These are phyloP conservation scores for Anagrus nilaparvatae DNA, from an alignment of 1,140 invertebrate species.

Conservation along the genomic window DNA sequence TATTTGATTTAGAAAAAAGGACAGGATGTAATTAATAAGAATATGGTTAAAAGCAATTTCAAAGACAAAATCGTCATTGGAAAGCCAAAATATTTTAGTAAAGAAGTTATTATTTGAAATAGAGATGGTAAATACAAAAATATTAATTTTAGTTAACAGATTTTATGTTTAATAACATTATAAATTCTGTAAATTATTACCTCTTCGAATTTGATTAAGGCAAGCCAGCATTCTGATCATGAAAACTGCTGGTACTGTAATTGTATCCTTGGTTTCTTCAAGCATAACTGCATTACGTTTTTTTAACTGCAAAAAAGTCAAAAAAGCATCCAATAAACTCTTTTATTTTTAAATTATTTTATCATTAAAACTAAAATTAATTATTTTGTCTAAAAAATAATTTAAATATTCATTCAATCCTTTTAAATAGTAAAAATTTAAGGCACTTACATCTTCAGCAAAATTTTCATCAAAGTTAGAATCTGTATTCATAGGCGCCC, in stretches of 20 bases:
- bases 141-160: conserved; percentile 9
- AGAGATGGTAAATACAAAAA: background rate
- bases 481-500: conserved; percentile 58
- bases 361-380: background rate
- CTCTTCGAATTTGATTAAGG: conserved; percentile 61
- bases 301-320: conserved; percentile 56
- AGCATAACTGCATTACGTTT: conserved; percentile 76
- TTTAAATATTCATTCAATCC: background rate
- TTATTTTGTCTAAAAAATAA: too few relatives aligned
- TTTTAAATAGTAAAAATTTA: conserved; percentile 6
- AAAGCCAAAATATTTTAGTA: background rate
- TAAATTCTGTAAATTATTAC: conserved; percentile 30
- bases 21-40: too few relatives aligned
- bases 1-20: too few relatives aligned
- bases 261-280: conserved; percentile 80
- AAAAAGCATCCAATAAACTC: too few relatives aligned
- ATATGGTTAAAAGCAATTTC: too few relatives aligned
- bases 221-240: conserved; percentile 80
- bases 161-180: conserved; percentile 15
- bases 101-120: background rate
- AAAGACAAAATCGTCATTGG: too few relatives aligned
- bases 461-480: conserved; percentile 53
- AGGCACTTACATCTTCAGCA: conserved; percentile 55
- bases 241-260: conserved; percentile 79
- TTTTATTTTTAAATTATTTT: background rate